Evolutionary conservation across 2,113 vertebrate genomes (phyloP).

Genomic region (Alethe diademata): DNA sequence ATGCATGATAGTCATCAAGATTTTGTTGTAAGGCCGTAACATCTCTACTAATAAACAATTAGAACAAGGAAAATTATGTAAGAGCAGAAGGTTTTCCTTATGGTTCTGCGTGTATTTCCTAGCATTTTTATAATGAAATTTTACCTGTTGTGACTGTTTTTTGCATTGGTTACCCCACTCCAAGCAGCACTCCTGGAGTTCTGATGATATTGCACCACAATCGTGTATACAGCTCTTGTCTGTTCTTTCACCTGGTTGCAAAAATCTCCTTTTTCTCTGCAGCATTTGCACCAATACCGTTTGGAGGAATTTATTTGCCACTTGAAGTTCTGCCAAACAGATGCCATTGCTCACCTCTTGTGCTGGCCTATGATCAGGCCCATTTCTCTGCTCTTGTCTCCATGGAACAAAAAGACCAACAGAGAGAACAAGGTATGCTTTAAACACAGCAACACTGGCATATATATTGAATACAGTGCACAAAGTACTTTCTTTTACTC

Average conservation of each 20-base stretch:
- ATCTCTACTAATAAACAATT: neutral
- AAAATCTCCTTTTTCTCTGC: neutral
- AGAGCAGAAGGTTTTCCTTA: neutral
- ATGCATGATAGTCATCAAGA: neutral
- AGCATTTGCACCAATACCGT: slow-evolving; percentile 97
- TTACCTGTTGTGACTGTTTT: neutral
- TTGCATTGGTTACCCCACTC: neutral
- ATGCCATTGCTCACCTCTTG: slow-evolving; percentile 97
- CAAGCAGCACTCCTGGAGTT: neutral
- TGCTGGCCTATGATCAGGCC: slow-evolving; percentile 97
- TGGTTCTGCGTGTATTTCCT: neutral
- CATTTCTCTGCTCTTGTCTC: slow-evolving; percentile 98
- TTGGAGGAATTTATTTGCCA: slow-evolving; percentile 96
- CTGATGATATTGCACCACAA: neutral
- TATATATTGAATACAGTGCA: neutral
- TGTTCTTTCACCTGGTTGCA: neutral
- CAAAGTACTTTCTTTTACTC: neutral
- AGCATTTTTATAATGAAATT: neutral
- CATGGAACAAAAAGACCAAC: slow-evolving; percentile 98
- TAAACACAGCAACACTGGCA: neutral
- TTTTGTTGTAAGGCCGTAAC: neutral
- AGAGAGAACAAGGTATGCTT: slow-evolving; percentile 91
- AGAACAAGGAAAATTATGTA: neutral
- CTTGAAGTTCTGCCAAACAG: slow-evolving; percentile 96
- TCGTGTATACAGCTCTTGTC: neutral